Evolutionary conservation across 2,888 invertebrate genomes (phyloP), one percentile per base, ranked within the genome.

Genomic region (Sphecodes monilicornis): DNA sequence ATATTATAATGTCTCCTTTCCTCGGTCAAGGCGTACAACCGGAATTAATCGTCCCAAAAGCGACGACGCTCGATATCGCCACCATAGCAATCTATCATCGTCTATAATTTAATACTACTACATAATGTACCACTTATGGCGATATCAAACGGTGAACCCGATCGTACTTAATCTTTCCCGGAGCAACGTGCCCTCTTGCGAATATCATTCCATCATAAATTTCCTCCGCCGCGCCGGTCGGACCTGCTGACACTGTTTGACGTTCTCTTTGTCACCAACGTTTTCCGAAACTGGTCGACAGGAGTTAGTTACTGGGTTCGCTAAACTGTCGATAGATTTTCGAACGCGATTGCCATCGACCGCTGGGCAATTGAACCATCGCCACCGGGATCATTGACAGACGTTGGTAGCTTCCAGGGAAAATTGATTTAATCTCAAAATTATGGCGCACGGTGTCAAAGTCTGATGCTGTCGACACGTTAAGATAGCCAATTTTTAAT

Each of bases 71-170:
- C 89, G 77, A 86, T 87, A 89, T 68, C 36, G 50, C 64, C 66
- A 26, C n/a, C 60, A 66, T 43, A n/a, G 66, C 74, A 82, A 89
- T 89, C 82, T 79, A 89, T 89, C 89, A 89, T 84, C 84, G 76
- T 80, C 64, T 80, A 78, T 82, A 72, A 86, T 86, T 88, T 84
- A 82, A 88, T 83, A 73, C 39, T 88, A 80, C 88, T 76, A 79
- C 84, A 80, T 86, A 80, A 86, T 78, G 79, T 79, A 54, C 78
- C 80, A 87, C 81, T 89, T 85, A 87, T 73, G 76, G 78, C 78
- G 82, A 74, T 72, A 82, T 75, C 78, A 72, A 75, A 60, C 74
- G 57, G 81, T 10, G 72, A 77, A 80, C 81, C 76, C 76, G 57
- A 68, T 73, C 57, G 76, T 39, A 60, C 87, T 89, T 82, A 82